Evolutionary conservation across 2,113 vertebrate genomes (phyloP), one percentile per base, ranked within the genome.

Genomic region (Zapornia atra): DNA sequence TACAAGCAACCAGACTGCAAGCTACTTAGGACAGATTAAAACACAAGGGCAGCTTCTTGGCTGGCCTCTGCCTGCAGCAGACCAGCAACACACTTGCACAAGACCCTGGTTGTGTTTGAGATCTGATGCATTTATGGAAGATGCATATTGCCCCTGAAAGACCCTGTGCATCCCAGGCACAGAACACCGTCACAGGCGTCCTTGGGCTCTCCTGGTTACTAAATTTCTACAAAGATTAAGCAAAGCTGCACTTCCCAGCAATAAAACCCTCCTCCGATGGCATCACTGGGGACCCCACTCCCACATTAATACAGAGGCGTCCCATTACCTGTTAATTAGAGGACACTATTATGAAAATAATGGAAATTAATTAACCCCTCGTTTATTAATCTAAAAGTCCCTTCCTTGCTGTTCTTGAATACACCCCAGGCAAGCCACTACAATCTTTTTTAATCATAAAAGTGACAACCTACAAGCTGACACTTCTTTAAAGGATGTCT

Each of bases 331-430:
- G 60, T 86, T 95, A 97, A 94, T 92, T 91, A 94, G 76, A 59
- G 71, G 79, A 71, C 46, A 56, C 40, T 38, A 50, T 60, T 93
- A 92, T 42, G 71, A 63, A 93, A 96, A 96, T 83, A 95, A 94
- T 95, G 77, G 91, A 78, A 96, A 96, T 96, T 92, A 95, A 96
- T 96, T 93, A 95, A 96, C 68, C 63, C 28, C 34, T 76, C 65
- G 28, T 34, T 94, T 86, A 78, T 42, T 91, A 95, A 94, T 92
- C 65, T 68, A 66, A 81, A 44, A 81, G 51, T 34, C 34, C 92
- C 64, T 86, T 94, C 72, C 69, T 87, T 82, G 61, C 65, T 71
- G 21, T 66, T 84, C 73, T 76, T 6, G 4, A 94, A 82, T 46
- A 72, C 9, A 94, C 57, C 50, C 51, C 90, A 82, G 90, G 85